Percentiles rank a stretch among this genome's conserved stretches.
phyloP scores from a whole-genome alignment of 2,888 invertebrate species.

The Epiperipatus broadwayi region DNA sequence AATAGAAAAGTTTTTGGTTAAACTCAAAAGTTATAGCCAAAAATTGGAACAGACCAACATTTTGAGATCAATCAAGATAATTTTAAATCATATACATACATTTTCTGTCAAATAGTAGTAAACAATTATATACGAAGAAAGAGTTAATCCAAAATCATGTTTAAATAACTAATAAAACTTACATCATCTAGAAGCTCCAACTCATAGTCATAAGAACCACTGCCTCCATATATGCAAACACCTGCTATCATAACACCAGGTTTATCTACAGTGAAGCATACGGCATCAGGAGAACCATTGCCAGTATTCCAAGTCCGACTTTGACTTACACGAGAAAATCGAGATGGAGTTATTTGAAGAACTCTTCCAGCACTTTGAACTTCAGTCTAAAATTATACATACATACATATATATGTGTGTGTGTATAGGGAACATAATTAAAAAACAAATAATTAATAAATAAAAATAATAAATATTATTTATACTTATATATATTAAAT shows the following conservation, averaged over 20 bases:
- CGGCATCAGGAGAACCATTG: conserved; percentile 86
- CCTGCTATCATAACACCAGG: conserved; percentile 73
- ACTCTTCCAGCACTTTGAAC: conserved; percentile 53
- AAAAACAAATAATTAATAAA: conserved; percentile 9
- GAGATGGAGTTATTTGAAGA: conserved; percentile 61
- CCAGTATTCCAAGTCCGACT: conserved; percentile 90
- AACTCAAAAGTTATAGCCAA: too few relatives aligned
- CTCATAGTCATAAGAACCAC: conserved; percentile 72
- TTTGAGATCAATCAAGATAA: too few relatives aligned
- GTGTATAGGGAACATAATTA: too few relatives aligned
- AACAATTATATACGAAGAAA: too few relatives aligned
- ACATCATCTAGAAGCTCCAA: conserved; percentile 63
- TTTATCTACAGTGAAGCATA: conserved; percentile 78
- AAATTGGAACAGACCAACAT: too few relatives aligned
- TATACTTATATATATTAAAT: too few relatives aligned
- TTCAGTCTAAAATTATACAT: conserved; percentile 40
- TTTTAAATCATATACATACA: too few relatives aligned
- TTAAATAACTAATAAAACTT: conserved; percentile 10
- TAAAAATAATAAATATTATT: not conserved
- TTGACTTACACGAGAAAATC: conserved; percentile 74
- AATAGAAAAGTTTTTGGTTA: too few relatives aligned
- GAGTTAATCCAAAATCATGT: not conserved
- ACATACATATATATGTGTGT: too few relatives aligned
- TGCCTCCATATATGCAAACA: conserved; percentile 70
- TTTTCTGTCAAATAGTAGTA: too few relatives aligned